Evolutionary conservation across 2,797 vertebrate species (phyloP).

Genomic region (Mallotus villosus): DNA sequence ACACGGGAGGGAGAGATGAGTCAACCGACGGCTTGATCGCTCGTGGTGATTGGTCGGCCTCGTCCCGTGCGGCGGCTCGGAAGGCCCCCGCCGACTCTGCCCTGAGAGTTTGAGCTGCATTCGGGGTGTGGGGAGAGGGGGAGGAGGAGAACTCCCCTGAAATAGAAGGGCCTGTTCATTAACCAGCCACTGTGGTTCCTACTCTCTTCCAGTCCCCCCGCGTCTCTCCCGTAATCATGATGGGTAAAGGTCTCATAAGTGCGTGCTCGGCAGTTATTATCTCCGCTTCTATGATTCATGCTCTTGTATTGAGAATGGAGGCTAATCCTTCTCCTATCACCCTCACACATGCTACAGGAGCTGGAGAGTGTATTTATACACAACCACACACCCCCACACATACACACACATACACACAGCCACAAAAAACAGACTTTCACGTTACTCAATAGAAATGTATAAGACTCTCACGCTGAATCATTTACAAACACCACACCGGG

Average conservation of each 20-base stretch:
- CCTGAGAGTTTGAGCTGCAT: too few species aligned
- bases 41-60: too few species aligned
- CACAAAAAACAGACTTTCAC: not conserved
- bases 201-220: slow-evolving; percentile 13
- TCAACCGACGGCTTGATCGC: too few species aligned
- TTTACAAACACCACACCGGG: not conserved
- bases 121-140: too few species aligned
- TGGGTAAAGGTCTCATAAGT: not conserved
- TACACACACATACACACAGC: slow-evolving; percentile 11
- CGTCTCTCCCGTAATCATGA: not conserved
- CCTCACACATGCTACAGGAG: not conserved
- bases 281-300: slow-evolving; percentile 10
- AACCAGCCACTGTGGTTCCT: not conserved
- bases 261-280: slow-evolving; percentile 3
- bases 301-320: slow-evolving; percentile 1
- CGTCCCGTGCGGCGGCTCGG: too few species aligned
- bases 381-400: slow-evolving; percentile 5
- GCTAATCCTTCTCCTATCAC: not conserved
- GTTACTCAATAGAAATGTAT: not conserved
- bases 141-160: slow-evolving; percentile 8
- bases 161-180: slow-evolving; percentile 46
- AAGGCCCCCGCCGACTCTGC: too few species aligned
- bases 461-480: not conserved
- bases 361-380: not conserved
- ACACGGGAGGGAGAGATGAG: too few species aligned